Evolutionary conservation across 1,140 invertebrate species (phyloP).

Genomic region (Papilio polytes): DNA sequence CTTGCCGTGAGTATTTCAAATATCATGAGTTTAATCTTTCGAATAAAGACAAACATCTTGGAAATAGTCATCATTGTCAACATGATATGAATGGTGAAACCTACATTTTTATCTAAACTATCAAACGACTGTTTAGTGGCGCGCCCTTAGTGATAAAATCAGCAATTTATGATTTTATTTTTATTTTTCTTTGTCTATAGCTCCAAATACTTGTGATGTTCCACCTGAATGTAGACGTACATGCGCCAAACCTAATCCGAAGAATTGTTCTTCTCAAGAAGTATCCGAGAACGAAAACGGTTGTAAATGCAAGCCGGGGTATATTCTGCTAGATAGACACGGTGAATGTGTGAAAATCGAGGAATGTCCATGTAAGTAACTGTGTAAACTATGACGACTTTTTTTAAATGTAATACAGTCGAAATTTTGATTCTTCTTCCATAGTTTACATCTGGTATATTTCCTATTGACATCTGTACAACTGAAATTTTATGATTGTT

Average conservation of each 20-base stretch:
- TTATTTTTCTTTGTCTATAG: not conserved
- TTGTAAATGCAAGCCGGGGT: constrained; percentile 46
- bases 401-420: no score
- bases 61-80: no score
- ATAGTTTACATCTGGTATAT: not conserved
- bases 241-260: constrained; percentile 37
- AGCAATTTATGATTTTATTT: no score
- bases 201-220: constrained; percentile 18
- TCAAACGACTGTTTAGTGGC: no score
- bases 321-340: constrained; percentile 44
- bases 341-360: constrained; percentile 51
- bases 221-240: constrained; percentile 35
- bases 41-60: no score
- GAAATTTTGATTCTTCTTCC: no score
- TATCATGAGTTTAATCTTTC: not conserved
- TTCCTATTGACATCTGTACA: not conserved
- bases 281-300: constrained; percentile 37
- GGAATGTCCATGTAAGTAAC: constrained; percentile 51
- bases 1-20: not conserved
- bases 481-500: no score
- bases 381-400: no score
- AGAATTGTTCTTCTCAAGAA: constrained; percentile 42
- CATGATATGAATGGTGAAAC: no score
- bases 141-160: no score
- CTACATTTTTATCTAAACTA: no score